These are phyloP conservation scores for Pemphredon lugubris DNA, from an alignment of 2,888 invertebrate genomes.

Conservation along the genomic window DNA sequence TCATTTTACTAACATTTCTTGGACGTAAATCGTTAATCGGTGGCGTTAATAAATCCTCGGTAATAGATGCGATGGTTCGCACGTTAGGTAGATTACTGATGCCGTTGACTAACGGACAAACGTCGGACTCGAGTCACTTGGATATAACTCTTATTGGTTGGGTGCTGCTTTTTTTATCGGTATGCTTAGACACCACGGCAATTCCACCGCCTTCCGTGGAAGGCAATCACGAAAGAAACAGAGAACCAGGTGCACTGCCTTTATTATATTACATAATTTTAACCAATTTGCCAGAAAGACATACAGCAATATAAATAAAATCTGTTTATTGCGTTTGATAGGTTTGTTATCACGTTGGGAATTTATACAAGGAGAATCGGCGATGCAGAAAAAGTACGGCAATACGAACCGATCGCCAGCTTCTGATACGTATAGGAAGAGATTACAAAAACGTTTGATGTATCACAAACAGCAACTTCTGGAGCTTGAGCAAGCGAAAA, in stretches of 20 bases:
- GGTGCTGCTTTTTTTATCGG: conserved; percentile 89
- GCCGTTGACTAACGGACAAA: conserved; percentile 79
- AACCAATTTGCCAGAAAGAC: too few relatives aligned
- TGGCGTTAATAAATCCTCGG: conserved; percentile 83
- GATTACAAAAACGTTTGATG: conserved; percentile 88
- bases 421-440: conserved; percentile 85
- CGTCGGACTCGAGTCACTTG: conserved; percentile 68
- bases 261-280: not conserved
- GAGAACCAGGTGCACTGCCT: conserved; percentile 74
- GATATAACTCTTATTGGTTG: conserved; percentile 84
- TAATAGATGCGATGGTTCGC: conserved; percentile 85
- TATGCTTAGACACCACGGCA: conserved; percentile 84
- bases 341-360: conserved; percentile 88
- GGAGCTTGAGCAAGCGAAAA: conserved; percentile 86
- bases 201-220: conserved; percentile 69
- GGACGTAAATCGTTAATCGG: conserved; percentile 86
- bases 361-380: conserved; percentile 92
- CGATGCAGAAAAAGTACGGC: conserved; percentile 82
- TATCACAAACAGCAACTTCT: conserved; percentile 86
- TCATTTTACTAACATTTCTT: conserved; percentile 92
- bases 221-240: conserved; percentile 77
- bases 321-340: conserved; percentile 30
- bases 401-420: conserved; percentile 75
- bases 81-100: conserved; percentile 84
- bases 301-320: not conserved